These are phyloP conservation scores for Micrasema longulum DNA, from an alignment of 1,140 invertebrate genomes.

Conservation along the genomic window DNA sequence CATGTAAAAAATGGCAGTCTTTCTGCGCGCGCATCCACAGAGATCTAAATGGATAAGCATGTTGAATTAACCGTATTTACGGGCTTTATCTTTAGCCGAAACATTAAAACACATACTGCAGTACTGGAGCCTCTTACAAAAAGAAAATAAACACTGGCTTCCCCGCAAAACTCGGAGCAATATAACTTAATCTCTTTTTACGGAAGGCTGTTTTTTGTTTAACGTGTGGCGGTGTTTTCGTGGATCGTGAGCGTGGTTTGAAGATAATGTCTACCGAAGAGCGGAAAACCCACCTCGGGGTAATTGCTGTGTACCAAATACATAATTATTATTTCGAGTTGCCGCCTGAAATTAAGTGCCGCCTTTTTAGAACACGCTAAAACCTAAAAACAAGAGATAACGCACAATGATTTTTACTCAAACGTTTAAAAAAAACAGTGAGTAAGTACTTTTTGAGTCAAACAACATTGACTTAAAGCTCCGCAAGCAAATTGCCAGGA, in stretches of 20 bases:
- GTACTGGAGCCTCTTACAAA: not conserved
- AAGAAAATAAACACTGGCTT: not conserved
- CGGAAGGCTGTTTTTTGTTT: no score
- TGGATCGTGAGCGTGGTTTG: not conserved
- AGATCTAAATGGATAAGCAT: constrained; percentile 29
- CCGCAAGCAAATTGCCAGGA: no score
- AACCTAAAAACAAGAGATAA: constrained; percentile 13
- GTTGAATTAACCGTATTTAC: constrained; percentile 29
- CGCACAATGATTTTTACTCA: not conserved
- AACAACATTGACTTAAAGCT: no score
- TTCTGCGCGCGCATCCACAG: constrained; percentile 31
- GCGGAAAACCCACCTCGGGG: constrained; percentile 26
- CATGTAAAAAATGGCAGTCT: constrained; percentile 32
- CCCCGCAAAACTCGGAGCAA: not conserved
- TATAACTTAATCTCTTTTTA: no score
- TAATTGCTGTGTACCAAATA: constrained; percentile 36
- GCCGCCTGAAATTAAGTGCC: constrained; percentile 32
- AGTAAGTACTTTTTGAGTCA: not conserved
- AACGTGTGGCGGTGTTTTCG: no score
- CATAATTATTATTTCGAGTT: constrained; percentile 35
- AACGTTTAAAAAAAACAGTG: not conserved
- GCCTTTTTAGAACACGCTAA: constrained; percentile 33
- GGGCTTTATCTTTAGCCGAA: constrained; percentile 3
- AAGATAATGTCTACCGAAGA: constrained; percentile 32
- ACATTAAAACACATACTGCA: not conserved